These are phyloP conservation scores for Pristionchus japonicus DNA, from an alignment of 2,888 invertebrate species.

Conservation along the genomic window DNA sequence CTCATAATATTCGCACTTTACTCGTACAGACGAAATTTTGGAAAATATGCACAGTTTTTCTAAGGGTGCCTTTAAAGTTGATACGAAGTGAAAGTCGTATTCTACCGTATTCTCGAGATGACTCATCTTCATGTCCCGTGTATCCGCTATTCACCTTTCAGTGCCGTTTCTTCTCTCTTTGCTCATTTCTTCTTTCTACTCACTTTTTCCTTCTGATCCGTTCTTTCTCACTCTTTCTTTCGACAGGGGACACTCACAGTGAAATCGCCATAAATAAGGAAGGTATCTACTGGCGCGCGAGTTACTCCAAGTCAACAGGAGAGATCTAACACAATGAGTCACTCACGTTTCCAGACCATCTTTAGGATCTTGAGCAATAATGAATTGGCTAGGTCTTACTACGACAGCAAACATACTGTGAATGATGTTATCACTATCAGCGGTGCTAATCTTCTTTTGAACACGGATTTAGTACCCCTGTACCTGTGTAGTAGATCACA, in stretches of 20 bases:
- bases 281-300: neutral
- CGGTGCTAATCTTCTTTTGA: neutral
- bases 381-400: too few species aligned
- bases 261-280: conserved; percentile 33
- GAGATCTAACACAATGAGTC: neutral
- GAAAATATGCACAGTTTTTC: too few species aligned
- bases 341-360: neutral
- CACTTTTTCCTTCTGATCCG: neutral
- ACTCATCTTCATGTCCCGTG: neutral
- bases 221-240: neutral
- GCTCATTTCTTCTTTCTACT: neutral
- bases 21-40: too few species aligned
- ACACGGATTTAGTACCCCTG: neutral
- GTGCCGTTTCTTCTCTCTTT: neutral
- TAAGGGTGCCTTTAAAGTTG: neutral
- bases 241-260: neutral
- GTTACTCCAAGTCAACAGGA: neutral
- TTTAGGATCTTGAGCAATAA: too few species aligned
- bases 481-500: neutral
- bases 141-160: neutral
- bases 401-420: neutral
- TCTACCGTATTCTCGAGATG: conserved; percentile 21
- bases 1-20: neutral
- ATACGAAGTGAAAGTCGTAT: neutral
- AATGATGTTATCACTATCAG: neutral